Conservation (phyloP, 2,888 invertebrate genomes). For the Dioctria rufipes region DNA sequence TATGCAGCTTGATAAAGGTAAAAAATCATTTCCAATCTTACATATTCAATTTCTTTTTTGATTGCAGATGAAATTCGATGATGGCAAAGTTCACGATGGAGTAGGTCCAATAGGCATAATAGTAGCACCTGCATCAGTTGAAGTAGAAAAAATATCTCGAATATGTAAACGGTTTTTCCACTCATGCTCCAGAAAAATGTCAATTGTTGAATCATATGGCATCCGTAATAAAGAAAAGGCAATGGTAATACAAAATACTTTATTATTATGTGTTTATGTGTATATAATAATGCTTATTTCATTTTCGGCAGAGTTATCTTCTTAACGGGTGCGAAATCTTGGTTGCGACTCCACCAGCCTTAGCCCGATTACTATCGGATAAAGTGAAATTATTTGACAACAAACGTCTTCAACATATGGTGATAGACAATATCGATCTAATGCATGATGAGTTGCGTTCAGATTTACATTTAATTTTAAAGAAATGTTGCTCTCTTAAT, state of each 20-base stretch:
- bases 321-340: conserved; percentile 81
- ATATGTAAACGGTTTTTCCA: conserved; percentile 71
- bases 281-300: conserved; percentile 4
- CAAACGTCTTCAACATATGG: conserved; percentile 76
- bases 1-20: conserved; percentile 75
- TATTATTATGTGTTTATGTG: neutral
- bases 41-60: neutral
- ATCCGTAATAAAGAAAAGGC: conserved; percentile 62
- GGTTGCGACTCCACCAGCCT: conserved; percentile 78
- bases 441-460: conserved; percentile 74
- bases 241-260: conserved; percentile 61
- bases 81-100: conserved; percentile 66
- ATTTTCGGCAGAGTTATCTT: conserved; percentile 65
- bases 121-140: conserved; percentile 76
- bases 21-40: neutral
- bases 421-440: conserved; percentile 81
- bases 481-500: conserved; percentile 69
- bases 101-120: conserved; percentile 78
- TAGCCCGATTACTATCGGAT: conserved; percentile 72
- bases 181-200: conserved; percentile 67
- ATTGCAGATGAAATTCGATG: conserved; percentile 67
- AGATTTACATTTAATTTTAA: conserved; percentile 71
- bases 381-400: conserved; percentile 74
- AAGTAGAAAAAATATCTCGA: conserved; percentile 72
- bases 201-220: conserved; percentile 71